Evolutionary conservation across 2,113 vertebrate species (phyloP), one percentile per base, ranked within the genome.

Genomic region (Seriola aureovittata): DNA sequence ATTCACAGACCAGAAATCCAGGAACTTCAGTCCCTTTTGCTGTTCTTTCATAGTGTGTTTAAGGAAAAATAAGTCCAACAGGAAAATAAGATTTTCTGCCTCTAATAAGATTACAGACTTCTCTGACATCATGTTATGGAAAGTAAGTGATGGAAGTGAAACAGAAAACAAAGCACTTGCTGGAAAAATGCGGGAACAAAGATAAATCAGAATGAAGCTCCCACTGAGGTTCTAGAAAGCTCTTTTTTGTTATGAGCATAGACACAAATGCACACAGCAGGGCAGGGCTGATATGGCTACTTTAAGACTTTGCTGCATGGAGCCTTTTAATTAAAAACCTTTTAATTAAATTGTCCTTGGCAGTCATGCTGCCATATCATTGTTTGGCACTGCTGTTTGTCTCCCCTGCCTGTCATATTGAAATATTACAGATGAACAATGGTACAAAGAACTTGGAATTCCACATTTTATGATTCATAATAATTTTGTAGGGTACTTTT

Each of bases 291-390:
- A 93, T 90, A 88, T 46, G 63, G 80, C 74, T 82, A 81, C 85
- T 90, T 86, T 70, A 88, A 83, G 81, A 88, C 75, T 75, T 62
- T 82, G 55, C 85, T 83, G 64, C 88, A 71, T 75, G 77, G 72
- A 87, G 84, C 78, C 71, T 85, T 93, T 90, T 92, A 91, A 93
- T 92, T 86, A 91, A 92, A 91, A 90, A 71, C 23, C 23, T 83
- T 88, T 91, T 91, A 89, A 91, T 89, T 86, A 88, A 89, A 84
- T 87, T 86, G 87, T 89, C 46, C 80, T 88, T 85, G 83, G 81
- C 80, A 80, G 85, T 85, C 88, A 84, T 75, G 79, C 91, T 88
- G 83, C 63, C 72, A 82, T 86, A 82, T 90, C 82, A 87, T 81
- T 90, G 71, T 83, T 81, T 83, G 55, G 42, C 63, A 71, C 85